Base-by-base conservation (phyloP, 2,797 vertebrate species). In the Caiman crocodilus region DNA sequence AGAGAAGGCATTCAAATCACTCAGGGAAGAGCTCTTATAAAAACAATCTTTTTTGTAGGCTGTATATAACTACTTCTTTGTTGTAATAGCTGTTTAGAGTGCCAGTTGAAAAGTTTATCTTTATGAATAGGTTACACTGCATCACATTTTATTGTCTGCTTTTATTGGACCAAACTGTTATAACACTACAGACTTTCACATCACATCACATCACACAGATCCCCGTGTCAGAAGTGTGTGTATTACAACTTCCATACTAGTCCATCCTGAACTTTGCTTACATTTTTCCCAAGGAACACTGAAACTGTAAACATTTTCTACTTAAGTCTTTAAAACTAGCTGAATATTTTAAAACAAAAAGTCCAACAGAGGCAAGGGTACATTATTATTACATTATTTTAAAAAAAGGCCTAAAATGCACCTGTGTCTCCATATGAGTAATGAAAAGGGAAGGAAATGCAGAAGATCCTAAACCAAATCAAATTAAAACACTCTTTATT, bases 141-240 rank as follows among this genome's bases (percentile, higher is more conserved):
- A 2, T 26, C 87, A 17, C 94, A 95, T 91, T 96, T 94, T 95
- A 92, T 7, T 92, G 77, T 92, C 88, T 90, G 87, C 89, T 95
- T 95, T 94, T 93, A 94, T 89, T 90, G 0, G 5, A 78, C 57
- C 71, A 93, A 76, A 79, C 78, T 94, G 90, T 94, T 96, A 91
- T 87, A 91, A 91, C 78, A 91, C 94, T 78, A 94, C 25, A 94
- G 93, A 93, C n/a, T 92, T 87, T 63, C 92, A 11, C 42, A 50
- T 50, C 42, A 50, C 67, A 71, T 71, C 67, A 71, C 67, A 71
- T 71, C 67, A 71, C 11, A 14, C 60, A 73, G 76, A 64, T 94
- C 10, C 21, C 78, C 87, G 30, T 88, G 89, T 93, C 64, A 92
- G 95, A 89, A 91, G 59, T 57, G 82, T 95, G 87, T 88, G 76